Evolutionary conservation across 1,140 invertebrate species (phyloP).

Genomic region (Eueides isabella): DNA sequence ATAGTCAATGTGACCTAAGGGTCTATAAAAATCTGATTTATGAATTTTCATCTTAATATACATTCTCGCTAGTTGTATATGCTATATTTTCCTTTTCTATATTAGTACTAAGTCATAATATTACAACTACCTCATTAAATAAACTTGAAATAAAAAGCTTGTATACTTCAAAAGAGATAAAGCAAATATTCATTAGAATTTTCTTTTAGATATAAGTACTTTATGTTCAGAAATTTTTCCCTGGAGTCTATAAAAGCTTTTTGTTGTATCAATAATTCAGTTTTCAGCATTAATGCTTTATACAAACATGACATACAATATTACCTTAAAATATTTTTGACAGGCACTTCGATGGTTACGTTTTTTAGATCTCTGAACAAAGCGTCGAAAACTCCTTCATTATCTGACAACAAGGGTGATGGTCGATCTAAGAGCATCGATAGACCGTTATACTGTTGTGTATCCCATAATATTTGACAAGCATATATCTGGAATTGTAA

Average conservation of each 20-base stretch:
- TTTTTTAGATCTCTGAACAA: conserved; percentile 77
- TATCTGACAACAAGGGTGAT: conserved; percentile 81
- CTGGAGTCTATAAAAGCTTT: conserved; percentile 38
- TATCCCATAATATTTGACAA: conserved; percentile 85
- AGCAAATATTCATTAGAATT: conserved; percentile 1
- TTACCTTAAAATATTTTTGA: conserved; percentile 75
- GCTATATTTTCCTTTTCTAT: too few species aligned
- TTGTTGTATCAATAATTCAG: conserved; percentile 34
- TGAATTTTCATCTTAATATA: too few species aligned
- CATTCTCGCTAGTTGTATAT: too few species aligned
- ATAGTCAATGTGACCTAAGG: too few species aligned
- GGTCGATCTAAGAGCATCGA: conserved; percentile 84
- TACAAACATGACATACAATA: conserved; percentile 9
- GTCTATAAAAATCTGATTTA: too few species aligned
- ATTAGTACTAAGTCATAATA: neutral
- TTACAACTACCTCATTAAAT: neutral
- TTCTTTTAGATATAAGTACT: conserved; percentile 2
- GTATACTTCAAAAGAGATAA: neutral
- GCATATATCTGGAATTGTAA: conserved; percentile 80
- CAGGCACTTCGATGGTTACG: conserved; percentile 74
- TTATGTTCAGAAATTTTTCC: conserved; percentile 14
- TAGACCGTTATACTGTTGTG: conserved; percentile 83
- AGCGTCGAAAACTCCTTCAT: conserved; percentile 84
- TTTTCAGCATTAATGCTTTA: conserved; percentile 19
- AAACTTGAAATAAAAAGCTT: neutral